Base-by-base conservation (phyloP, 2,113 vertebrate species). In the Chloroceryle aenea region DNA sequence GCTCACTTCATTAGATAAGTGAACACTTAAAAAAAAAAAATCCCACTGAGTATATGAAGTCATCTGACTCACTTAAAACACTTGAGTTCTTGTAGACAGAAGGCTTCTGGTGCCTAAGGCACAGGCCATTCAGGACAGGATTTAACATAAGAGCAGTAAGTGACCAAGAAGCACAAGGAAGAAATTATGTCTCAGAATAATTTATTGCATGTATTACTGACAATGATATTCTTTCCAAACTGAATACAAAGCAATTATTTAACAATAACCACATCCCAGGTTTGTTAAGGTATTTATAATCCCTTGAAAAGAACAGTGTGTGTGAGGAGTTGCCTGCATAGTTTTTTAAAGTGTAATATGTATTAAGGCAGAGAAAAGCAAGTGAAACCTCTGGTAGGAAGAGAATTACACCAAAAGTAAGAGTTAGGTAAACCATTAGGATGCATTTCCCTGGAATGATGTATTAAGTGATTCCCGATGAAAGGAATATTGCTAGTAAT, bases 321-420 rank as follows among this genome's bases (percentile, higher is more conserved):
- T 3, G 9, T 2, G 7, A 7, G 7, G 4, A 11, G 26, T 56
- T 18, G 30, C 4, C 16, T 58, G 9, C 19, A 8, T 19, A 6
- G 3, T 66, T 90, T 90, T 77, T 71, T 36, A 27, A 93, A 75
- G 74, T 58, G 13, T 36, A 58, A 53, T 50, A 3, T 58, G 1
- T 58, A 5, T 48, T 40, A 66, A 89, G 19, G 10, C 10, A 50
- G 59, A 71, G 17, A 6, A 63, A 81, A 84, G 18, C 5, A 80
- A 77, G 8, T 58, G 17, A 45, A 74, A 67, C 17, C 16, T 62
- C 22, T 71, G 9, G 30, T 47, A 69, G 40, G 21, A 69, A 36
- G 18, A 42, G 11, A 69, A 29, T 58, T 7, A n/a, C 26, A 63
- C 5, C 8, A 53, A 62, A 96, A 67, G 2, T 58, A 74, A 66